phyloP scores from a whole-genome alignment of 1,140 invertebrate genomes.

The Radopholus similis region DNA sequence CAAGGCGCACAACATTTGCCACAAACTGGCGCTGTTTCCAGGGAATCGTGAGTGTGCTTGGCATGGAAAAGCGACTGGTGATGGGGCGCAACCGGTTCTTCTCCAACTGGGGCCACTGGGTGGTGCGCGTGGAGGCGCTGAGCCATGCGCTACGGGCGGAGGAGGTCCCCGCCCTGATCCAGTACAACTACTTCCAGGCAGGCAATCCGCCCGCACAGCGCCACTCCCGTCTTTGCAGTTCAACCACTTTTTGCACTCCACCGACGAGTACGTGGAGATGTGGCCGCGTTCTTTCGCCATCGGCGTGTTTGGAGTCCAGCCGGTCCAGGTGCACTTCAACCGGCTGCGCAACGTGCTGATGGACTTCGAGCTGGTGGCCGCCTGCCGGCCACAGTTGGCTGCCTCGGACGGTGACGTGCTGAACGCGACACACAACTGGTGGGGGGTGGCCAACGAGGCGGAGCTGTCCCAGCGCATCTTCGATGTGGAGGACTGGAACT shows the following conservation, averaged over 20 bases:
- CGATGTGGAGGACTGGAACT: conserved; percentile 99
- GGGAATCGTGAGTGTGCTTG: conserved; percentile 79
- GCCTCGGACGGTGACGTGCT: conserved; percentile 73
- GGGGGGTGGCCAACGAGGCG: conserved; percentile 71
- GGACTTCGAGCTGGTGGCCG: conserved; percentile 87
- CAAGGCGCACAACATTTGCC: background rate
- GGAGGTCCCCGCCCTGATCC: conserved; percentile 50
- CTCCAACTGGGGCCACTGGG: conserved; percentile 68
- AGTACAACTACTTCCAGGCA: conserved; percentile 56
- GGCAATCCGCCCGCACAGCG: background rate
- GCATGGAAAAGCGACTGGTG: conserved; percentile 92
- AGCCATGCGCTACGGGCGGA: conserved; percentile 37
- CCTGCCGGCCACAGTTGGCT: conserved; percentile 64
- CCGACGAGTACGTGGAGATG: conserved; percentile 59
- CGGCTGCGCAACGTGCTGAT: conserved; percentile 69
- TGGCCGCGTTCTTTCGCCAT: conserved; percentile 75
- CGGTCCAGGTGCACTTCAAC: conserved; percentile 83
- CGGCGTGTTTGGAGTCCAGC: conserved; percentile 87
- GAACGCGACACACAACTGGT: conserved; percentile 90
- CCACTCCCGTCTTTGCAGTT: conserved; percentile 8
- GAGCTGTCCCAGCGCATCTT: conserved; percentile 78
- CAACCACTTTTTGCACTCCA: conserved; percentile 53
- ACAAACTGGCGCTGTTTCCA: background rate
- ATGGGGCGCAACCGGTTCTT: conserved; percentile 73
- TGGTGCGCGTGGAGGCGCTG: conserved; percentile 47